Percentiles rank a stretch among this genome's conserved stretches.
Evolutionary conservation across 2,797 vertebrate species (phyloP).

Genomic region (Glyptemys insculpta): DNA sequence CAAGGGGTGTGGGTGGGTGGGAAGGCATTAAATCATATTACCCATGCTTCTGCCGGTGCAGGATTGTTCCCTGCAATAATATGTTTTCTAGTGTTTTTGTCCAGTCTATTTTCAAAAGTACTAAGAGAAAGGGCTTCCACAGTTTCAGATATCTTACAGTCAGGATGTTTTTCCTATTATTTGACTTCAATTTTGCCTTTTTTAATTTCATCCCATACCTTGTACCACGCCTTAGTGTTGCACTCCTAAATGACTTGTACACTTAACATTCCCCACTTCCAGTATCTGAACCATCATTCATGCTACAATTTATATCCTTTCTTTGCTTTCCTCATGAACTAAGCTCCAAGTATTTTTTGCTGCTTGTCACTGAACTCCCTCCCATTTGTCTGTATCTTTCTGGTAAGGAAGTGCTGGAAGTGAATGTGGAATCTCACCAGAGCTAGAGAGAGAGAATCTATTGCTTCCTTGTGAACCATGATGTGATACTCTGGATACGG

Average conservation of each 20-base stretch:
- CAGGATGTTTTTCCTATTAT: background rate
- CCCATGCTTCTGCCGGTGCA: background rate
- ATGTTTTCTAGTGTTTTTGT: background rate
- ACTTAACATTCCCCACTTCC: background rate
- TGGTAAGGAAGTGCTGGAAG: background rate
- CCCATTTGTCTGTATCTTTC: background rate
- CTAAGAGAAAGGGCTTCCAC: background rate
- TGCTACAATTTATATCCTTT: background rate
- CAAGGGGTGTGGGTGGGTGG: background rate
- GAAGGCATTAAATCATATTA: background rate
- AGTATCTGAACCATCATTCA: background rate
- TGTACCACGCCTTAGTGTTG: background rate
- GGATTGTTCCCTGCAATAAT: background rate
- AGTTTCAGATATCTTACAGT: background rate
- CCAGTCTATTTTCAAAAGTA: background rate
- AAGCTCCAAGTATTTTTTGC: background rate
- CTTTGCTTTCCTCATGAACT: background rate
- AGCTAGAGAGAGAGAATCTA: background rate
- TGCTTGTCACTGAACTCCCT: background rate
- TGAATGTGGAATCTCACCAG: background rate
- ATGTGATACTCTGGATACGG: background rate
- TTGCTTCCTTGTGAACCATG: background rate
- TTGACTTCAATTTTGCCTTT: background rate
- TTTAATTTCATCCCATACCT: background rate
- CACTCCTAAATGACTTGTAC: background rate